Conservation (phyloP, 2,888 invertebrate species). For the Sycophila texana region DNA sequence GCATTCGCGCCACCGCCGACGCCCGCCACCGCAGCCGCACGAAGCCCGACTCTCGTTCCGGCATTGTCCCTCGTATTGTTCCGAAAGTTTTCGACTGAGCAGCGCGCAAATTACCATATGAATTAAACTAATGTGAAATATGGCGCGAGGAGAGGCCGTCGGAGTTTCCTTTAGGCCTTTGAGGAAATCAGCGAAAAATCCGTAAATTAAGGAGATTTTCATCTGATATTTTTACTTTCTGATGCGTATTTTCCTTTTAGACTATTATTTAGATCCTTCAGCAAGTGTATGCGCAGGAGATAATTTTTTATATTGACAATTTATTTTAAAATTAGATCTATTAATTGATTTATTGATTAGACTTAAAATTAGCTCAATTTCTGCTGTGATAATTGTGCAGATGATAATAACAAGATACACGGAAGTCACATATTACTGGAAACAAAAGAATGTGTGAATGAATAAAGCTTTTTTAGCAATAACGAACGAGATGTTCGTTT, state of each 20-base stretch:
- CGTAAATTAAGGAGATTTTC: background rate
- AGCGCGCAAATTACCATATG: slow-evolving; percentile 83
- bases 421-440: slow-evolving; percentile 38
- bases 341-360: no score
- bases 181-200: slow-evolving; percentile 27
- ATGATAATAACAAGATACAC: background rate
- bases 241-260: background rate
- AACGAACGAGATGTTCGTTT: slow-evolving; percentile 53
- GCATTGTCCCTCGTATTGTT: slow-evolving; percentile 72
- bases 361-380: no score
- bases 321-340: background rate
- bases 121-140: slow-evolving; percentile 89
- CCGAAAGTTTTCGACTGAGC: slow-evolving; percentile 71
- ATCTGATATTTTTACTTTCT: no score
- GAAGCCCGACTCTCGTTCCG: slow-evolving; percentile 47
- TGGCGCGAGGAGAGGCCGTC: slow-evolving; percentile 74
- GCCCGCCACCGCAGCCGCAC: slow-evolving; percentile 46
- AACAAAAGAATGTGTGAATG: slow-evolving; percentile 38
- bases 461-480: slow-evolving; percentile 53
- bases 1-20: slow-evolving; percentile 63
- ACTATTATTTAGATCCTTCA: background rate
- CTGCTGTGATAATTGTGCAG: background rate
- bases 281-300: background rate
- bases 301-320: no score
- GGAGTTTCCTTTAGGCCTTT: slow-evolving; percentile 4